A percentile compares a stretch with the other conserved stretches of the same genome.
Evolutionary conservation across 2,113 vertebrate species (phyloP).

Genomic region (Orientallactaga bullata): DNA sequence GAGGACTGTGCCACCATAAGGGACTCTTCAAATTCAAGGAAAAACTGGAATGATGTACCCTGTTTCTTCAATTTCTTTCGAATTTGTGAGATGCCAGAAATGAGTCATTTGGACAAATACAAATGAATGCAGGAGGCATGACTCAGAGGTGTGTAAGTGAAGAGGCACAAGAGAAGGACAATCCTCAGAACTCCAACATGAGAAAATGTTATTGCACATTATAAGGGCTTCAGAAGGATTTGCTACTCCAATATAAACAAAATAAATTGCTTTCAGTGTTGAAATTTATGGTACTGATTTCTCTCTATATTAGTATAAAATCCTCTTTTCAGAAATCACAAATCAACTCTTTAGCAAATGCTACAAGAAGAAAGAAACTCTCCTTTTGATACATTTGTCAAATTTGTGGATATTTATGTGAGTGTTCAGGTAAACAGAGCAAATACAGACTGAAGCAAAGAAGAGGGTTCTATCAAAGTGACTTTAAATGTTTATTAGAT

Average conservation of each 20-base stretch:
- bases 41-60: conserved; percentile 78
- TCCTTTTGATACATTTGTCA: background rate
- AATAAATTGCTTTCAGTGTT: conserved; percentile 12
- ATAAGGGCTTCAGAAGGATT: background rate
- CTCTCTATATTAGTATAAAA: background rate
- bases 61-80: conserved; percentile 63
- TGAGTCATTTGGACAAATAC: background rate
- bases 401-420: background rate
- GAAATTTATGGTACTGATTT: background rate
- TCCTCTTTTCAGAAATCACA: background rate
- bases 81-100: conserved; percentile 75
- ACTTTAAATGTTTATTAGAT: background rate
- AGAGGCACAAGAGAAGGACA: background rate
- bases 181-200: accelerated
- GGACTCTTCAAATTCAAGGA: conserved; percentile 69
- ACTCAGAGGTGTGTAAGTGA: background rate
- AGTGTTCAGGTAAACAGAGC: background rate
- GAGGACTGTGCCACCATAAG: conserved; percentile 78
- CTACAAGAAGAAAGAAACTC: background rate
- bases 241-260: conserved; percentile 2
- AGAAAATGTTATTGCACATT: background rate
- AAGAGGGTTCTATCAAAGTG: background rate
- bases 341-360: background rate
- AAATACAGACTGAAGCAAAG: background rate
- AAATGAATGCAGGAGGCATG: background rate